phyloP scores from a whole-genome alignment of 2,888 invertebrate genomes.

The Cataglyphis albicans region DNA sequence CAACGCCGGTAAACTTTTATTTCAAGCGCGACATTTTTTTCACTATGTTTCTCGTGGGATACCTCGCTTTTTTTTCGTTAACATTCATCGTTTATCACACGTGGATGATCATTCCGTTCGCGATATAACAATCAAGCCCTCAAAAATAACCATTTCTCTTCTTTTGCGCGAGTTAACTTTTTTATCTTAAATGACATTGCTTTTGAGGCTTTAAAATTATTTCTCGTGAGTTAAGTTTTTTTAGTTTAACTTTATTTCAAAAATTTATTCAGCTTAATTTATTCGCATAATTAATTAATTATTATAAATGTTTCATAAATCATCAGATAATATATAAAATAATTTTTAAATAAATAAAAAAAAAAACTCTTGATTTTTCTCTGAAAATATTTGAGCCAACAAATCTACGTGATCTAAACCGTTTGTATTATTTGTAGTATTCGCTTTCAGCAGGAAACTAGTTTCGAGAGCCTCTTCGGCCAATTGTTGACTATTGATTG shows the following conservation, averaged over 20 bases:
- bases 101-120: not conserved
- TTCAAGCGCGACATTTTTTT: constrained; percentile 32
- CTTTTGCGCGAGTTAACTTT: not conserved
- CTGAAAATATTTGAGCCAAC: not conserved
- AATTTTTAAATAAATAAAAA: not conserved
- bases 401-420: not conserved
- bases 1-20: constrained; percentile 18
- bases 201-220: not conserved
- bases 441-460: not conserved
- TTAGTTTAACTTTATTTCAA: not conserved
- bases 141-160: not conserved
- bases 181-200: not conserved
- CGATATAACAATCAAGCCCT: not conserved
- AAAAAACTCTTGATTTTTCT: not conserved
- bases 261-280: not conserved
- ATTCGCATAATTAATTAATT: not conserved
- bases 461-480: not conserved
- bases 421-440: not conserved
- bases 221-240: not conserved
- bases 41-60: not conserved
- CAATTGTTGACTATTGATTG: constrained; percentile 5
- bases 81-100: constrained; percentile 26
- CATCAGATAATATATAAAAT: not conserved
- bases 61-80: not conserved
- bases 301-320: not conserved